Percentiles rank a stretch among this genome's conserved stretches.
phyloP scores from a whole-genome alignment of 92 coral and sea anemone species.

The Umimayanthus kanabou region DNA sequence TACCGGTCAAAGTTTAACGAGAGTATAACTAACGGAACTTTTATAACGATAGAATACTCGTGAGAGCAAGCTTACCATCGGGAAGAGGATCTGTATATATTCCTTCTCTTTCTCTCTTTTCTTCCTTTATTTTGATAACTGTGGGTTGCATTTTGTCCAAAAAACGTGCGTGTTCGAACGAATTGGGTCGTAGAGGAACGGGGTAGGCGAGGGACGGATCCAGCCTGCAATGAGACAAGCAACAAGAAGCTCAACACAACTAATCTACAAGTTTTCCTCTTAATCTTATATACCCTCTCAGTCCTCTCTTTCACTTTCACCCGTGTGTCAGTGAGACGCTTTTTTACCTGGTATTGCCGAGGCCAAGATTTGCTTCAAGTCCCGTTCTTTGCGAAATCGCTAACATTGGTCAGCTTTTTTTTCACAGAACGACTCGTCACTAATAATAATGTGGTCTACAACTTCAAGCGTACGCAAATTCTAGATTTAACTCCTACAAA shows the following conservation, averaged over 20 bases:
- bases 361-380: not conserved
- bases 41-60: not conserved
- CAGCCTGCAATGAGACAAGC: conserved; percentile 55
- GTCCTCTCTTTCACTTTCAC: not conserved
- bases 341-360: not conserved
- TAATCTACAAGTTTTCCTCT: not conserved
- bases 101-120: conserved; percentile 61
- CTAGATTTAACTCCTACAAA: no score
- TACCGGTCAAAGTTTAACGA: no score
- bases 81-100: conserved; percentile 63
- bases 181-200: conserved; percentile 78
- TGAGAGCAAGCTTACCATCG: conserved; percentile 54
- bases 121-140: conserved; percentile 66
- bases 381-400: conserved; percentile 18
- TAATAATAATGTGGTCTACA: not conserved
- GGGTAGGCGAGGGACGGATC: conserved; percentile 90
- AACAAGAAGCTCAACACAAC: not conserved
- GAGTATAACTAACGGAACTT: not conserved
- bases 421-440: not conserved
- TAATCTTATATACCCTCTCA: not conserved
- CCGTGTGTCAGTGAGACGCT: not conserved
- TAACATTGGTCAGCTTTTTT: conserved; percentile 4
- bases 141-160: conserved; percentile 89
- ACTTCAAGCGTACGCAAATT: not conserved
- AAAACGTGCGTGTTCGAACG: conserved; percentile 87